Base-by-base conservation (phyloP, 2,888 invertebrate genomes). In the Tholera decimalis region DNA sequence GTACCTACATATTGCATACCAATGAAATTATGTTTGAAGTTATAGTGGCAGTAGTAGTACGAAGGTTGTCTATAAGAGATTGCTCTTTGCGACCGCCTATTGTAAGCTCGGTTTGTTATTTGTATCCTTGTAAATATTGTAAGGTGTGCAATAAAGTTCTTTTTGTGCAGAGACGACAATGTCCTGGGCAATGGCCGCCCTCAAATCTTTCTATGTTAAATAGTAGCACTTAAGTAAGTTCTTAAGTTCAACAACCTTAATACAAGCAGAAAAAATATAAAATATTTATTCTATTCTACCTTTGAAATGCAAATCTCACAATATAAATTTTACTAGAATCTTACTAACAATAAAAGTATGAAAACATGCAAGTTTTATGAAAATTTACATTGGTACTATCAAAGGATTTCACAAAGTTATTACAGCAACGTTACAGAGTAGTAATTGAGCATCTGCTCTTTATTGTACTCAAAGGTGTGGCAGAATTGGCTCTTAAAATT, bases 341-440 rank as follows among this genome's bases (percentile, higher is more conserved):
- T 0, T 24, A 20, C 24, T 24, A 2, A 30, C 1, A 24, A 11
- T 49, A 43, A 43, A 37, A 64, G n/a, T 8, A 47, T n/a, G 3
- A 22, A 50, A 51, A 46, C 47, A 47, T 35, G 41, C 35, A 46
- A 41, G 57, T 57, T 47, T 65, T 54, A 24, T 35, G 11, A 55
- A 2, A 30, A 39, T 54, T 53, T 24, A 49, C 3, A 33, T 39
- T 26, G 39, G 9, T n/a, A 26, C 9, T 46, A 9, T 26, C 22
- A 70, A 51, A 46, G 26, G 30, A 46, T 47, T 30, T 39, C 11
- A 55, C 0, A 5, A 55, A 53, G 28, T 76, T 26, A 30, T 26
- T 2, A 30, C 33, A 41, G 26, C 11, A 70, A 18, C 2, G 4
- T 2, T 44, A 26, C 4, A 46, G 22, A 33, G 33, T 8, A 28